A percentile compares a stretch with the other conserved stretches of the same genome.
These are phyloP conservation scores for Alfaro cultratus DNA, from an alignment of 2,797 vertebrate genomes.

Conservation along the genomic window DNA sequence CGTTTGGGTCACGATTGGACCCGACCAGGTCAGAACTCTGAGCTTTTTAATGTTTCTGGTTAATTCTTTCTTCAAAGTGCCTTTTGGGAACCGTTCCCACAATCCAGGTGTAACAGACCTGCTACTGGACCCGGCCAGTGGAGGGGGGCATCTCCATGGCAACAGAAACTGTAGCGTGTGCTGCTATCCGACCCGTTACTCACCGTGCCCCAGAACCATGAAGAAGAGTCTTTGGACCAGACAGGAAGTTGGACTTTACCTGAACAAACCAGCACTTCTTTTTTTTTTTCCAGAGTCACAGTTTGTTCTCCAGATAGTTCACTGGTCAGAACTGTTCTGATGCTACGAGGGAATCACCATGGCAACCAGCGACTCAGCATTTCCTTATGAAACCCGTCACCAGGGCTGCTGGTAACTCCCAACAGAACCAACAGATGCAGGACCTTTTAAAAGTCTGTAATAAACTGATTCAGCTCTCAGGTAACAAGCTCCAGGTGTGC, in stretches of 20 bases:
- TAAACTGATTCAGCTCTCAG: not conserved
- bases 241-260: not conserved
- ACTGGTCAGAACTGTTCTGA: not conserved
- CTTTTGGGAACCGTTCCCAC: not conserved
- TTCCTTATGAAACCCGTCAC: not conserved
- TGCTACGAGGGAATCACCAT: not conserved
- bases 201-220: no score
- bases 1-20: not conserved
- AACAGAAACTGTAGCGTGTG: not conserved
- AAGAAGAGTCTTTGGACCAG: no score
- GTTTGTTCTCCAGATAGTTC: not conserved
- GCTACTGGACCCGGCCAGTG: not conserved
- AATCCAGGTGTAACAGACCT: not conserved
- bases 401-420: not conserved
- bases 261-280: not conserved
- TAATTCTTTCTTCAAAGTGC: constrained; percentile 1
- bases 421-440: not conserved
- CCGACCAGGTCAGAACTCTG: not conserved
- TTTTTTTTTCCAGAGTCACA: no score
- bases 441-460: not conserved
- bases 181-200: no score
- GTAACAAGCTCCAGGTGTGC: not conserved
- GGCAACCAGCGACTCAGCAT: not conserved
- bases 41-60: not conserved
- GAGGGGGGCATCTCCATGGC: not conserved